Conservation (phyloP, 2,113 vertebrate species). For the Carollia perspicillata region DNA sequence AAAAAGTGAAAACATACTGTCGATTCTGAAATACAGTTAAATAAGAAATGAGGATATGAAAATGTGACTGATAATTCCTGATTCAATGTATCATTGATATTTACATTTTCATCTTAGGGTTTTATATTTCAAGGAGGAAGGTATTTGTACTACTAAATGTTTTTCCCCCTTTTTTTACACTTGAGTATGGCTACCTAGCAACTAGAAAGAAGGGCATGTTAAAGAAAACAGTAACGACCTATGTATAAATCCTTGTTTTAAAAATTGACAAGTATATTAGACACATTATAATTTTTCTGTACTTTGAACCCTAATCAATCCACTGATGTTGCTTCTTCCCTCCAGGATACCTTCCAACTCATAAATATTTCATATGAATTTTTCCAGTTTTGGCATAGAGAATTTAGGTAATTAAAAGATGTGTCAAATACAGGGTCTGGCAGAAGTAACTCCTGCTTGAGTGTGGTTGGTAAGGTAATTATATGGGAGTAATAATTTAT, state of each 20-base stretch:
- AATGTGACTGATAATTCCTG: background rate
- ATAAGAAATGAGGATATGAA: background rate
- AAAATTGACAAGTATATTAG: background rate
- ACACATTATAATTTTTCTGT: background rate
- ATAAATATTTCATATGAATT: background rate
- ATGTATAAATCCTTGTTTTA: background rate
- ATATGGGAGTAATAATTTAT: no score
- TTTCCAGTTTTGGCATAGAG: background rate
- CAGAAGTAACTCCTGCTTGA: no score
- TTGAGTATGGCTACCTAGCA: background rate
- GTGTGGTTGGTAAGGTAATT: no score
- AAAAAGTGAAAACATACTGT: background rate
- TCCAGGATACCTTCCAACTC: background rate
- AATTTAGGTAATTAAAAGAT: background rate
- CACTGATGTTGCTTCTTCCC: background rate
- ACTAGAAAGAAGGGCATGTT: background rate
- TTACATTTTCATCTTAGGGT: background rate
- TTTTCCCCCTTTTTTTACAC: fast-evolving
- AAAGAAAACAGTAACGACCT: background rate
- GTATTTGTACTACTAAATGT: background rate
- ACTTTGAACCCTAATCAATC: background rate
- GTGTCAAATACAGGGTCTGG: background rate
- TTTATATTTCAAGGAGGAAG: background rate
- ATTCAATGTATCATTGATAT: background rate
- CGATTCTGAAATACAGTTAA: background rate